Base-by-base conservation (phyloP, 2,113 vertebrate genomes). In the Myxocyprinus asiaticus region DNA sequence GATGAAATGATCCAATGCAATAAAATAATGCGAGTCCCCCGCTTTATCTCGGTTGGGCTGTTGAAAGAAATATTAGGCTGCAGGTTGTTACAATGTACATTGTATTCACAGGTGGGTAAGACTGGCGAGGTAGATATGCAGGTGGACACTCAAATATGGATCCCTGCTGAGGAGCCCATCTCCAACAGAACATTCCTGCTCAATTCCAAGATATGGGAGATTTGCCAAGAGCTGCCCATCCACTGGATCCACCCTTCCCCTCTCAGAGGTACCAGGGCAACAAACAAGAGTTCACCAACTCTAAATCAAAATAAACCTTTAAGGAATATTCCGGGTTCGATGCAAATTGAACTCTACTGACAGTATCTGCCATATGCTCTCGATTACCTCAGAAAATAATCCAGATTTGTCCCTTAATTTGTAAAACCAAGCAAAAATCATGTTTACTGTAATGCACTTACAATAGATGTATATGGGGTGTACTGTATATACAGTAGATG, bases 221-320 rank as follows among this genome's bases (percentile, higher is more conserved):
- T 93, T 86, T 94, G 92, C 88, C 89, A 91, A 80, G 88, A 92
- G 79, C 85, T 93, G 83, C 92, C 93, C 82, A 91, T 94, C 82
- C 92, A 94, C 87, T 94, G 93, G 93, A 93, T 93, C 65, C 88
- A 92, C 77, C 91, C 91, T n/a, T 90, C 90, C 79, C 86, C 85
- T 69, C 78, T 90, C 85, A 89, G 82, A 70, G 91, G 93, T 93
- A 85, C 47, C 74, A 84, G 47, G 7, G 3, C 17, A 44, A 47
- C 22, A 33, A 33, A 33, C 22, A 33, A 33, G 22, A 33, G 22
- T 33, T n/a, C 5, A 65, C n/a, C 7, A 33, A 14, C 15, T 74
- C 4, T 5, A 48, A 74, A 51, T 50, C 15, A 62, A 33, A 33
- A 33, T 33, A 33, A 33, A 33, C 22, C 22, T 33, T 33, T 33